phyloP scores from a whole-genome alignment of 53 echinoderm and acorn worm genomes.

The Henricia sp. region DNA sequence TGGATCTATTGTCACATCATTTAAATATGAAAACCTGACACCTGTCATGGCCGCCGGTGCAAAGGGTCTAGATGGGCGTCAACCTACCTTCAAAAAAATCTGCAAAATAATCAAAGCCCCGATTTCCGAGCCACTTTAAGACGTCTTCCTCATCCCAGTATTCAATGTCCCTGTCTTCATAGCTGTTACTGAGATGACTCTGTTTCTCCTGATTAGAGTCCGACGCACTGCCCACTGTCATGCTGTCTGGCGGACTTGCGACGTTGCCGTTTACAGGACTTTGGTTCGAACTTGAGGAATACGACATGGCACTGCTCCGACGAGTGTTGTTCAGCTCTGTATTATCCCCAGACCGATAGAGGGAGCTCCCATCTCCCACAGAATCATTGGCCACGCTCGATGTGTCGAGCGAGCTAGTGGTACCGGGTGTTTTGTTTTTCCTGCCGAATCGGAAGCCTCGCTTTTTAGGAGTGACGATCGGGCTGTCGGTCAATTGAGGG shows the following conservation, averaged over 20 bases:
- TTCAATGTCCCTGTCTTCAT: slow-evolving; percentile 41
- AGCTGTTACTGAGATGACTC: neutral
- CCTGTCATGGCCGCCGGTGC: too few relatives aligned
- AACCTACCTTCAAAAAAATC: slow-evolving; percentile 90
- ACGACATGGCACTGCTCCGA: slow-evolving; percentile 1
- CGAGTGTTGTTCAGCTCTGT: slow-evolving; percentile 16
- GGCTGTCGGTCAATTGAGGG: slow-evolving; percentile 1
- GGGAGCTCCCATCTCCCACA: slow-evolving; percentile 13
- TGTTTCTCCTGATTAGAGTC: slow-evolving; percentile 34
- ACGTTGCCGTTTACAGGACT: slow-evolving; percentile 9
- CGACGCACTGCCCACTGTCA: slow-evolving; percentile 2
- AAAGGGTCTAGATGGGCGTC: too few relatives aligned
- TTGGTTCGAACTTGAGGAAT: neutral
- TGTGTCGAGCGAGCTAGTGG: slow-evolving; percentile 15
- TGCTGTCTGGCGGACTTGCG: slow-evolving; percentile 19
- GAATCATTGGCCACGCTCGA: slow-evolving; percentile 42
- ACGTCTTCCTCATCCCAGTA: slow-evolving; percentile 88
- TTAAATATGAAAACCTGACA: too few relatives aligned
- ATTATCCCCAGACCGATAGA: slow-evolving; percentile 22
- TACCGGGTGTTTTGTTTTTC: slow-evolving; percentile 32
- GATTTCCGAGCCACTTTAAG: slow-evolving; percentile 76
- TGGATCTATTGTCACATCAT: too few relatives aligned
- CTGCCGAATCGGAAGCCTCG: slow-evolving; percentile 22
- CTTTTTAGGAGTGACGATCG: slow-evolving; percentile 22
- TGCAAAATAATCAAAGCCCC: slow-evolving; percentile 85